Percentiles rank a stretch among this genome's conserved stretches.
Conservation (phyloP, 2,113 vertebrate species). For the Dromas ardeola region DNA sequence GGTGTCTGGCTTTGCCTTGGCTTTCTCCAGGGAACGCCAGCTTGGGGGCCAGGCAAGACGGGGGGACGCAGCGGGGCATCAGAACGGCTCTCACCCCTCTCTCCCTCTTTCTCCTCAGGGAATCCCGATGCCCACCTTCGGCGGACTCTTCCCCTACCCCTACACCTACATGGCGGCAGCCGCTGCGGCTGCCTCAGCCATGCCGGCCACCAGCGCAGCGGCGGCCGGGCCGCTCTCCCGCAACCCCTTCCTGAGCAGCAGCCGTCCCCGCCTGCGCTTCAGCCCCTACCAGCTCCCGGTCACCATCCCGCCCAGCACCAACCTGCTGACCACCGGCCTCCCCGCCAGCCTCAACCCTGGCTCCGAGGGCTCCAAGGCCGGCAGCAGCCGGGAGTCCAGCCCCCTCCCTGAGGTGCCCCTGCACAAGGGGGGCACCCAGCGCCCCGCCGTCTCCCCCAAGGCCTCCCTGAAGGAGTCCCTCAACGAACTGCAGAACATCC, state of each 20-base stretch:
- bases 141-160: slow-evolving; percentile 95
- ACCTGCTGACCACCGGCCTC: slow-evolving; percentile 86
- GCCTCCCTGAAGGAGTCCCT: slow-evolving; percentile 89
- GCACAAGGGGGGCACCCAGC: slow-evolving; percentile 80
- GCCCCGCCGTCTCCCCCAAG: slow-evolving; percentile 83
- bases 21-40: neutral
- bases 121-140: slow-evolving; percentile 97
- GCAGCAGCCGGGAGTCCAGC: slow-evolving; percentile 88
- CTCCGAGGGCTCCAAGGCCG: slow-evolving; percentile 86
- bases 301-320: slow-evolving; percentile 87
- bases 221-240: slow-evolving; percentile 84
- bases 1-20: rapidly evolving
- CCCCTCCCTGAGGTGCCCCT: slow-evolving; percentile 86
- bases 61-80: rapidly evolving
- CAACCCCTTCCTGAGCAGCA: slow-evolving; percentile 90
- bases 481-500: slow-evolving; percentile 97
- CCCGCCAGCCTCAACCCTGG: slow-evolving; percentile 75
- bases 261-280: slow-evolving; percentile 92
- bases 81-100: neutral
- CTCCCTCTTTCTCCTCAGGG: slow-evolving; percentile 77
- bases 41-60: rapidly evolving
- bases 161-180: slow-evolving; percentile 99
- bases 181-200: slow-evolving; percentile 87
- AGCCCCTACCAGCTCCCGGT: slow-evolving; percentile 96
- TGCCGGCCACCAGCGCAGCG: slow-evolving; percentile 82